These are phyloP conservation scores for Vombatus ursinus DNA, from an alignment of 2,113 vertebrate species.

Conservation along the genomic window DNA sequence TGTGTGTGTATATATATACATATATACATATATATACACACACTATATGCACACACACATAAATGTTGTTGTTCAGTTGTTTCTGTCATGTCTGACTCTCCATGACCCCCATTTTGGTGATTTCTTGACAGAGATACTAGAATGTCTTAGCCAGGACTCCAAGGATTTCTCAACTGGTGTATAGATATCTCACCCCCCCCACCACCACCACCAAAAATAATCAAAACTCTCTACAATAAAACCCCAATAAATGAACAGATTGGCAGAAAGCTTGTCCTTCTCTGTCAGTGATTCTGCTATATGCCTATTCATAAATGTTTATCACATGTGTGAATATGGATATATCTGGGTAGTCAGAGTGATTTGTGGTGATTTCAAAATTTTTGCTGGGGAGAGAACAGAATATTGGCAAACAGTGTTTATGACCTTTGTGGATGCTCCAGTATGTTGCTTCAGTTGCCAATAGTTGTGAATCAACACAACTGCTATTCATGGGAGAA, in stretches of 20 bases:
- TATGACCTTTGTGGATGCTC: not conserved
- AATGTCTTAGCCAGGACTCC: not conserved
- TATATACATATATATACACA: no score
- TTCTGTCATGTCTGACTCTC: no score
- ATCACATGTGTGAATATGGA: no score
- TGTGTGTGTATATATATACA: no score
- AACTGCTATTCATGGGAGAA: not conserved
- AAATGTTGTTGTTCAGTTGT: no score
- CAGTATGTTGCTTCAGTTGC: not conserved
- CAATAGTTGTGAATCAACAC: not conserved
- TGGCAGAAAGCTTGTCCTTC: not conserved
- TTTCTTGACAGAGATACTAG: no score
- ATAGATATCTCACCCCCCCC: not conserved
- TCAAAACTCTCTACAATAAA: not conserved
- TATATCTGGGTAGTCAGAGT: not conserved
- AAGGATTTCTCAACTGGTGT: not conserved
- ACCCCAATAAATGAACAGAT: not conserved
- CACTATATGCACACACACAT: no score
- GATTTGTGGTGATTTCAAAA: not conserved
- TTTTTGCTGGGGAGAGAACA: not conserved
- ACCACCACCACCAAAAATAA: not conserved
- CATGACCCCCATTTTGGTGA: no score
- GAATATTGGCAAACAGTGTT: not conserved
- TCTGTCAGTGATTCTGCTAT: not conserved
- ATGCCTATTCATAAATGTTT: no score